Base-by-base conservation (phyloP, 2,888 invertebrate genomes). In the Ceriagrion tenellum region DNA sequence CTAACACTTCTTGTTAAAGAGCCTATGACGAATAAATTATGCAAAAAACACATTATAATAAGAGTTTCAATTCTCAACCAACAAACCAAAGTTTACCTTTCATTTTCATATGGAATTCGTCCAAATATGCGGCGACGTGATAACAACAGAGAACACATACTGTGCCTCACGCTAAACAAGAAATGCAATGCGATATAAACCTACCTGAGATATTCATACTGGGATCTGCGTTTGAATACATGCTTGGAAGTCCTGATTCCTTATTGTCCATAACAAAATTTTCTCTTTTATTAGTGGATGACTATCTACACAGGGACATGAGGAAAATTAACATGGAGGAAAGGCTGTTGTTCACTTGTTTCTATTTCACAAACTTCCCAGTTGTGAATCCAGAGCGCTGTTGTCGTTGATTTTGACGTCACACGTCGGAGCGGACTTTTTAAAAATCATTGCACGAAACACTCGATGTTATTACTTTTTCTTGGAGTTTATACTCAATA, bases 191-290 rank as follows among this genome's bases (percentile, higher is more conserved):
- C 8, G 20, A 93, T 40, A 8, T 18, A 10, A 26, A 95, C 95
- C 95, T 90, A 96, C 96, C 96, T 95, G 96, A 96, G 16, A 96
- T 96, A 95, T 96, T 96, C 96, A 96, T 96, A 81, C 96, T 96
- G 23, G 96, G 96, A 95, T 96, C 96, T 74, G 96, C 96, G 23
- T 96, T 95, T 16, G 96, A 95, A 95, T 96, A 96, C 88, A 96
- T 96, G 40, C 96, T 95, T 20, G 96, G 95, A 89, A 96, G 95
- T 90, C 96, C 96, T 26, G 95, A 40, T 89, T 95, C 90, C 95
- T 96, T 96, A 95, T 96, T 96, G 95, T 96, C 96, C 96, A 96
- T 96, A 47, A 69, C 69, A 47, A 93, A 26, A 23, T 81, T 30
- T 69, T 47, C 69, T 16, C 13, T 35, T 40, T n/a, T 40, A 26